phyloP scores from a whole-genome alignment of 2,797 vertebrate species.

The Eospalax fontanierii region DNA sequence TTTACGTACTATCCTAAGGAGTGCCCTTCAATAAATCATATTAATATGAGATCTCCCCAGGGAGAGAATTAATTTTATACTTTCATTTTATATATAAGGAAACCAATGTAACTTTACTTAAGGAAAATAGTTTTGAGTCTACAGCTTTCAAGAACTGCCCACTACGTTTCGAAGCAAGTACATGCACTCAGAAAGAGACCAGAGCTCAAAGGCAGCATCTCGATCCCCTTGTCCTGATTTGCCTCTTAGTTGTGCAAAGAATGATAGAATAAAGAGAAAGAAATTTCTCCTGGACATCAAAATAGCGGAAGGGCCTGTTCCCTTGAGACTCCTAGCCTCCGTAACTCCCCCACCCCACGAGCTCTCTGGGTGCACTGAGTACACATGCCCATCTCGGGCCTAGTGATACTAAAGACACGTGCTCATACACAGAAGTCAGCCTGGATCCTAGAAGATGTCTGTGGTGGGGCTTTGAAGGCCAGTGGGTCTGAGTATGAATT shows the following conservation, averaged over 20 bases:
- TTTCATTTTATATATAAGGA: slow-evolving; percentile 30
- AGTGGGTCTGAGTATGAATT: neutral
- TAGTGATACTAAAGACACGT: accelerated
- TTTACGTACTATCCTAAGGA: neutral
- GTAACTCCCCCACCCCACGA: neutral
- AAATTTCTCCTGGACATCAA: neutral
- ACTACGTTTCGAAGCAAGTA: neutral
- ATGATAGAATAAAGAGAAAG: neutral
- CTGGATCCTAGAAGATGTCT: neutral
- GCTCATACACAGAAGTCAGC: neutral
- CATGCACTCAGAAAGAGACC: neutral
- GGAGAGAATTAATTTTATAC: neutral
- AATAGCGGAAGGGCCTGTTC: slow-evolving; percentile 19
- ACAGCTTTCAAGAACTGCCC: neutral
- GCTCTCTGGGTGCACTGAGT: neutral
- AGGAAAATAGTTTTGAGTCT: neutral
- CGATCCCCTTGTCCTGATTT: neutral
- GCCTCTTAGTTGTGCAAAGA: neutral
- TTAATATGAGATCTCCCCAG: neutral
- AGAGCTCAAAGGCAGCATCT: neutral
- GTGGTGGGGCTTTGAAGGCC: neutral
- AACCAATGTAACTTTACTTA: neutral
- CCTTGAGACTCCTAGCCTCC: neutral
- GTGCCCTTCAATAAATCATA: neutral
- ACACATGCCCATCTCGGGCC: neutral